Conservation (phyloP, 2,888 invertebrate species). For the Volucella zonaria region DNA sequence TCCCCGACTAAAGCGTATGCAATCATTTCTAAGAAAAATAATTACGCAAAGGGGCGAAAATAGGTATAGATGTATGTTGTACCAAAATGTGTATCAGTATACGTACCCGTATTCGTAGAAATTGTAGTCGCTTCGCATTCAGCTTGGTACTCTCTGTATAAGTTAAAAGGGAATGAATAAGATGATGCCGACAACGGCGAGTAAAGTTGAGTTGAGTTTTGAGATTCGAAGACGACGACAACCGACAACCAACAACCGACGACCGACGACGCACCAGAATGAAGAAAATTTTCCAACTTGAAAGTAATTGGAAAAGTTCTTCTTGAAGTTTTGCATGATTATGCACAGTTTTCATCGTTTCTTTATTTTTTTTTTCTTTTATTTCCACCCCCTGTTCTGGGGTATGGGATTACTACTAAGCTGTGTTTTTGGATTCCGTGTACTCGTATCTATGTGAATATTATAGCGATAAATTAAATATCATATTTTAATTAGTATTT, state of each 20-base stretch:
- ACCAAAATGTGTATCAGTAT: no score
- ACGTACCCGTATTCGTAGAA: no score
- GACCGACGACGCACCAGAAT: conserved; percentile 6
- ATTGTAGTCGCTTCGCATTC: no score
- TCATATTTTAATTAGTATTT: conserved; percentile 70
- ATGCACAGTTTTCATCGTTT: conserved; percentile 66
- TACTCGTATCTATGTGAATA: conserved; percentile 32
- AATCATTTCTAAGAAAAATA: conserved; percentile 67
- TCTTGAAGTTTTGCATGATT: conserved; percentile 71
- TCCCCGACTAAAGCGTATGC: conserved; percentile 38
- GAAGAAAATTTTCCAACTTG: conserved; percentile 71
- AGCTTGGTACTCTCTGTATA: conserved; percentile 6
- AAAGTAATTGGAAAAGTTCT: conserved; percentile 74
- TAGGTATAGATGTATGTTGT: not conserved
- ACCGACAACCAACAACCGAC: not conserved
- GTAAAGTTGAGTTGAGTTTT: conserved; percentile 30
- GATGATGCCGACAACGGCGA: conserved; percentile 13
- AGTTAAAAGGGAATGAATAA: conserved; percentile 52
- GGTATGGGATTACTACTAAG: conserved; percentile 38
- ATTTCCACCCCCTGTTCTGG: not conserved
- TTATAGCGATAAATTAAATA: conserved; percentile 63
- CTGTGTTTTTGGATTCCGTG: not conserved
- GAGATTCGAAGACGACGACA: conserved; percentile 50
- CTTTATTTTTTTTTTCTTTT: conserved; percentile 6
- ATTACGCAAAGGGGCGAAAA: conserved; percentile 69